Evolutionary conservation across 2,888 invertebrate genomes (phyloP).

Genomic region (Orthonychiurus folsomi): DNA sequence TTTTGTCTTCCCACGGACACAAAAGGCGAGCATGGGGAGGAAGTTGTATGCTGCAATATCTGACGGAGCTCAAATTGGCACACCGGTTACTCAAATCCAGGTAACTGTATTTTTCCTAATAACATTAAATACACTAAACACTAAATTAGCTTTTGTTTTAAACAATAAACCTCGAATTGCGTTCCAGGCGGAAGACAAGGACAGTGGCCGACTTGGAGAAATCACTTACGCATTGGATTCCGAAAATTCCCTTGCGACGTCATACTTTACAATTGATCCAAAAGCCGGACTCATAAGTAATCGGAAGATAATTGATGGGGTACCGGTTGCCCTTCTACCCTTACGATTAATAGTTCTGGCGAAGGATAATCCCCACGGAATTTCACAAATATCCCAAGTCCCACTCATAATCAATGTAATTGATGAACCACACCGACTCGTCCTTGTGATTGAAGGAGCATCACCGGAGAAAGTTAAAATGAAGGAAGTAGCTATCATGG

Average conservation of each 20-base stretch:
- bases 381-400: constrained; percentile 36
- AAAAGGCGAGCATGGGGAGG: constrained; percentile 52
- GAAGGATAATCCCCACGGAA: constrained; percentile 56
- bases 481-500: constrained; percentile 51
- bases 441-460: constrained; percentile 65
- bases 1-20: constrained; percentile 59
- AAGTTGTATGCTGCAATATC: constrained; percentile 72
- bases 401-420: constrained; percentile 58
- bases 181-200: constrained; percentile 67
- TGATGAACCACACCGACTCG: constrained; percentile 63
- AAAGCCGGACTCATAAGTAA: constrained; percentile 69
- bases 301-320: constrained; percentile 60
- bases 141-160: constrained; percentile 11
- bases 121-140: too few relatives aligned
- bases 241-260: constrained; percentile 48
- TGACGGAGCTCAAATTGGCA: constrained; percentile 59
- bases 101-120: too few relatives aligned
- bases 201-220: constrained; percentile 72
- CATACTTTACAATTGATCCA: constrained; percentile 63
- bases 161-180: constrained; percentile 9
- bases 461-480: constrained; percentile 60
- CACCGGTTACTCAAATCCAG: constrained; percentile 68
- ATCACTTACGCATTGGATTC: constrained; percentile 54
- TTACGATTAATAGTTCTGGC: constrained; percentile 66
- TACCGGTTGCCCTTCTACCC: constrained; percentile 56